Base-by-base conservation (phyloP, 1,140 invertebrate genomes). In the Bilobella aurantiaca region DNA sequence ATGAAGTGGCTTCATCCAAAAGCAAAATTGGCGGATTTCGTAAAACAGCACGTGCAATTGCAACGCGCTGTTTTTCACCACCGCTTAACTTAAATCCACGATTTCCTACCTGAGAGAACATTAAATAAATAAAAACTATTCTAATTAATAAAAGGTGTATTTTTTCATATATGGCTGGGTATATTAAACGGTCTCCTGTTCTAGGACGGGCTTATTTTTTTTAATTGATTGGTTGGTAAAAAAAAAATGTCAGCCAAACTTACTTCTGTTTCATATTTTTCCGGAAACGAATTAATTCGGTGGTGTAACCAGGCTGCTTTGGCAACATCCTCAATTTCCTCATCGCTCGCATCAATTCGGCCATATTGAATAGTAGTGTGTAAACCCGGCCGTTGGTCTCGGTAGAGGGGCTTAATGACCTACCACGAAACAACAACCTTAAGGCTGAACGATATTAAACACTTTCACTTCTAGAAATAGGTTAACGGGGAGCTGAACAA, bases 1-100 rank as follows among this genome's bases (percentile, higher is more conserved):
- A 70, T 34, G 72, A 73, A 59, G 72, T 77, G 46, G 76, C 81
- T 70, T 82, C 82, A 71, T 82, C 81, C 12, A 82, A 68, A 12
- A 82, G 67, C 23, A 83, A 71, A 53, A 82, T 76, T 18, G 73
- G 67, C 3, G 82, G 81, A 25, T 77, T 67, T 73, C 82, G 83
- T 18, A 83, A 71, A 29, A 83, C 73, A 0, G 79, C 79, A 61
- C 81, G 68, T 14, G 82, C 81, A 65, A 82, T 82, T 16, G 81
- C 81, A 1, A 82, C 78, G 31, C 81, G 72, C 69, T 83, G 82
- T 67, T 83, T 83, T 71, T 82, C 81, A 5, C 81, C 81, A 29
- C 82, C 81, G 62, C 86, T 89, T 21, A 91, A 78, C 49, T 87
- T 82, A 29, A 91, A 75, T 34, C 89, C 89, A 74, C 89, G 79